These are phyloP conservation scores for Thymelicus sylvestris DNA, from an alignment of 2,888 invertebrate genomes.

Conservation along the genomic window DNA sequence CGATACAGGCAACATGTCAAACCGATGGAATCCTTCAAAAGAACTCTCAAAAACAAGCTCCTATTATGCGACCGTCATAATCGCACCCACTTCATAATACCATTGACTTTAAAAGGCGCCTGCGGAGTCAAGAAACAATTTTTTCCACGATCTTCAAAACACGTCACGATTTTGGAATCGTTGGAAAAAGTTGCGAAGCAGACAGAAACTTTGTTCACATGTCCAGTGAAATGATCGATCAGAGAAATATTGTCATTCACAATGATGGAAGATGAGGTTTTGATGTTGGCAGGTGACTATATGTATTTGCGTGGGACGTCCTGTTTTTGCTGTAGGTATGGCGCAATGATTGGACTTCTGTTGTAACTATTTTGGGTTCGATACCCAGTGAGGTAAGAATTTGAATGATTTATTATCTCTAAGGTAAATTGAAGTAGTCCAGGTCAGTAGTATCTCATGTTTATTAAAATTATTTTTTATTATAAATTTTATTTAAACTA, in stretches of 20 bases:
- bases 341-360: no score
- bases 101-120: background rate
- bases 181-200: background rate
- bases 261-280: background rate
- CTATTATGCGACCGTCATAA: constrained; percentile 3
- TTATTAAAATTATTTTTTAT: no score
- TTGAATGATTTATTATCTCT: no score
- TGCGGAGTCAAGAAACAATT: background rate
- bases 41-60: background rate
- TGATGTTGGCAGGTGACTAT: background rate
- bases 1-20: background rate
- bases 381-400: no score
- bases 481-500: no score
- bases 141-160: background rate
- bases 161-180: background rate
- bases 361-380: no score
- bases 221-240: background rate
- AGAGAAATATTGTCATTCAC: background rate
- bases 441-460: no score
- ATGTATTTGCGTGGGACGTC: background rate
- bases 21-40: background rate
- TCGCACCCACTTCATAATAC: background rate
- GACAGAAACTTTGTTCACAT: background rate
- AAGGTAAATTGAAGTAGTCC: no score
- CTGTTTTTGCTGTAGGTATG: no score